A percentile compares a stretch with the other conserved stretches of the same genome.
These are phyloP conservation scores for Melanchra persicariae DNA, from an alignment of 2,888 invertebrate species.

Conservation along the genomic window DNA sequence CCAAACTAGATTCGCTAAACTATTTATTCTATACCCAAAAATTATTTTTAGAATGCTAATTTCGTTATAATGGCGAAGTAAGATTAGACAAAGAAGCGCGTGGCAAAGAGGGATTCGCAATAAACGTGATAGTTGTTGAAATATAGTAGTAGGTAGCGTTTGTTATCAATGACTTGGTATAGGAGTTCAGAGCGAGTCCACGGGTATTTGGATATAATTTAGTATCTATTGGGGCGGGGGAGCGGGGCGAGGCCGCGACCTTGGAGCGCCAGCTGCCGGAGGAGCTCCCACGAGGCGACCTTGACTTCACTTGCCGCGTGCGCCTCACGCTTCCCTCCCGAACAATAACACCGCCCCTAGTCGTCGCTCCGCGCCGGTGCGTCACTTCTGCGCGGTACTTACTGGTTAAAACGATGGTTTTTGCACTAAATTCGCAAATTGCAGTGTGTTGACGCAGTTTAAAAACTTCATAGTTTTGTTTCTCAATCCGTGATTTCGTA, in stretches of 20 bases:
- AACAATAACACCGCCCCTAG: constrained; percentile 70
- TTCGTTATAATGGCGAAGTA: constrained; percentile 11
- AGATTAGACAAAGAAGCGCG: constrained; percentile 23
- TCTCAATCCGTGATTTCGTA: constrained; percentile 9
- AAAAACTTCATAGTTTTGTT: not conserved
- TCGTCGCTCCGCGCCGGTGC: constrained; percentile 57
- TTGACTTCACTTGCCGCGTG: constrained; percentile 77
- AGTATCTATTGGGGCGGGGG: constrained; percentile 76
- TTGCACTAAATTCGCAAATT: constrained; percentile 37
- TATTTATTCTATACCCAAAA: not conserved
- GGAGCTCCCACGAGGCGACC: constrained; percentile 78
- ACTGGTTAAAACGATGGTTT: constrained; percentile 32
- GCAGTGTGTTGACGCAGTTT: constrained; percentile 17
- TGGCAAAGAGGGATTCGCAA: not conserved
- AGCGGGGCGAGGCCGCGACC: constrained; percentile 70
- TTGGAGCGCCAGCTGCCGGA: constrained; percentile 75
- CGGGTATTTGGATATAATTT: constrained; percentile 63
- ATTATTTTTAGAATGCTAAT: constrained; percentile 30
- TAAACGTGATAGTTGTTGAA: not conserved
- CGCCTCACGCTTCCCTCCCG: constrained; percentile 67
- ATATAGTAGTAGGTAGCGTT: constrained; percentile 10
- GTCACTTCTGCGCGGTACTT: constrained; percentile 44
- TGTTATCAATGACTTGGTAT: constrained; percentile 22
- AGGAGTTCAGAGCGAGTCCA: not conserved
- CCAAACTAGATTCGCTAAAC: not conserved